Base-by-base conservation (phyloP, 2,888 invertebrate species). In the Ariolimax columbianus region DNA sequence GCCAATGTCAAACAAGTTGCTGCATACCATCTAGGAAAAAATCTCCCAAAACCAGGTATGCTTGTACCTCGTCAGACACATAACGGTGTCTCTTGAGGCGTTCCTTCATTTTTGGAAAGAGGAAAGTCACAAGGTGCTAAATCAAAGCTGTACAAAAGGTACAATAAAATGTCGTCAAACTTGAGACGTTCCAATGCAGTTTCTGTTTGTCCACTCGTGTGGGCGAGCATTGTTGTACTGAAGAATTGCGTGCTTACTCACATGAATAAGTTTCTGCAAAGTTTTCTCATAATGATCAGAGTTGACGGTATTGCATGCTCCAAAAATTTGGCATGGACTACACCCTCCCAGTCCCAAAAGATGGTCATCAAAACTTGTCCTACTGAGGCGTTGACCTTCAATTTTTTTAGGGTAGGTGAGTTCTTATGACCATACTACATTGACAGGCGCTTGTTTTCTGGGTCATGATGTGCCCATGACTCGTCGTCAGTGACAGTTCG, bases 231-330 rank as follows among this genome's bases (percentile, higher is more conserved):
- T 47, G 77, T 30, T 36, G 36, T 51, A 30, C 30, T 4, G 77
- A 51, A 51, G 77, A 51, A 77, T 17, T 36, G 47, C 47, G 33
- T 47, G 30, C 9, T 77, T 73, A 73, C 73, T 4, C 51, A 4
- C 26, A 19, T 4, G 17, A 51, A 51, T 33, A 30, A 43, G 33
- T 77, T 77, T 51, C 77, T 30, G 17, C n/a, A 51, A 47, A 9
- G 30, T 51, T 51, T 6, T n/a, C 43, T 19, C 30, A 43, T 51
- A 77, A 11, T 30, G n/a, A 33, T 77, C 30, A 17, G 30, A 11
- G n/a, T 40, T 73, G 40, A 73, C 73, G 26, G 73, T 40, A 40
- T 38, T 73, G 38, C 51, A 19, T 77, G 77, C 26, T 77, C 30
- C 6, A 47, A 77, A 47, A n/a, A 77, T 77, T 51, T 23, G 23